These are phyloP conservation scores for Cheirogaleus medius DNA, from an alignment of 2,113 vertebrate genomes.

Conservation along the genomic window DNA sequence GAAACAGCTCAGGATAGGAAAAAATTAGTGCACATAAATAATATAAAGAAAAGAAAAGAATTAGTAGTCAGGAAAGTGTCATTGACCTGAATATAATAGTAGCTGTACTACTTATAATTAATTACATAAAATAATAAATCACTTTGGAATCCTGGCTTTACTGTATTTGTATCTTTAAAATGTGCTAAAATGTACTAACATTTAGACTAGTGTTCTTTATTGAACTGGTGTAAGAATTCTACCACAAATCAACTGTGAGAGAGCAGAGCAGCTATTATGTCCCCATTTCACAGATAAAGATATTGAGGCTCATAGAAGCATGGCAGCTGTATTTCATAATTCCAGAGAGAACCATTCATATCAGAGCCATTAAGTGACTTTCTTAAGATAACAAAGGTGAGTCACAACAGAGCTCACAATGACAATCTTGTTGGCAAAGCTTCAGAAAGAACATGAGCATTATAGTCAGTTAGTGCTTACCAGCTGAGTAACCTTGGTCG, in stretches of 20 bases:
- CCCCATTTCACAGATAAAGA: neutral
- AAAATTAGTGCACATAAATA: neutral
- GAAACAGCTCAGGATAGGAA: neutral
- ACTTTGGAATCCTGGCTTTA: neutral
- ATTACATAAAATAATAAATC: neutral
- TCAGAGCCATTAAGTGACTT: accelerated
- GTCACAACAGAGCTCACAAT: neutral
- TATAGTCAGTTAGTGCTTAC: neutral
- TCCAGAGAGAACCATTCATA: neutral
- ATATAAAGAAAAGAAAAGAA: neutral
- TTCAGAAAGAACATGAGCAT: neutral
- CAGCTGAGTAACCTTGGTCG: neutral
- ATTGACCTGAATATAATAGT: neutral
- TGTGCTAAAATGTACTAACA: neutral
- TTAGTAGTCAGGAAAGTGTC: neutral
- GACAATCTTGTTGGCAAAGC: neutral
- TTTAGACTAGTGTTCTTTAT: neutral
- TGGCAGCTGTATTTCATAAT: accelerated
- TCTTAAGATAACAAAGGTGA: neutral
- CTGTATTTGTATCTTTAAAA: neutral
- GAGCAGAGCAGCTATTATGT: neutral
- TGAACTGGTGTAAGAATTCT: neutral
- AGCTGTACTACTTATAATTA: neutral
- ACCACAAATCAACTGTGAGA: neutral
- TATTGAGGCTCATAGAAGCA: neutral